Percentiles rank a stretch among this genome's conserved stretches.
phyloP scores from a whole-genome alignment of 2,888 invertebrate species.

The Blastobasis adustella region DNA sequence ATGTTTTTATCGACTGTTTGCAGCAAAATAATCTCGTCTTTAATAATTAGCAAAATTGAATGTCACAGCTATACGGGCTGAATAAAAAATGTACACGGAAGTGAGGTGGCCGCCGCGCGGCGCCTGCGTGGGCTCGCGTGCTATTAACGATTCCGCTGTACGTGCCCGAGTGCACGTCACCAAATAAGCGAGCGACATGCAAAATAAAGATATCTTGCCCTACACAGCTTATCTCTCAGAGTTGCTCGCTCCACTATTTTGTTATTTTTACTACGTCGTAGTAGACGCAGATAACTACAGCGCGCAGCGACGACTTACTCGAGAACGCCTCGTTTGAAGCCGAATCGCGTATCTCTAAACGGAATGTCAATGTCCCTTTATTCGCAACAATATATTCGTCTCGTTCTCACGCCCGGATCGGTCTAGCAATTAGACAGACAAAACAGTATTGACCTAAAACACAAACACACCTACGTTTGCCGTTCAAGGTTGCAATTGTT shows the following conservation, averaged over 20 bases:
- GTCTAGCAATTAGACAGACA: slow-evolving; percentile 7
- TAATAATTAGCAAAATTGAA: no score
- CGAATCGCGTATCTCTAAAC: slow-evolving; percentile 6
- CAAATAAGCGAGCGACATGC: slow-evolving; percentile 24
- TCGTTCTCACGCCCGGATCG: slow-evolving; percentile 33
- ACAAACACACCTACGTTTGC: slow-evolving; percentile 32
- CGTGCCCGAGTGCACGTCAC: slow-evolving; percentile 10
- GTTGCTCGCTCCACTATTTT: slow-evolving; percentile 14
- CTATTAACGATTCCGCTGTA: background rate
- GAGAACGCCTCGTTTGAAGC: slow-evolving; percentile 16
- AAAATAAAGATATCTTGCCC: slow-evolving; percentile 17
- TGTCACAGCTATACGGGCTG: no score
- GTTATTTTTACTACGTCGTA: slow-evolving; percentile 17
- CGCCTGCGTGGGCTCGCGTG: slow-evolving; percentile 2
- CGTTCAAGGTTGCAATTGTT: slow-evolving; percentile 54
- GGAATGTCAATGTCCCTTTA: slow-evolving; percentile 23
- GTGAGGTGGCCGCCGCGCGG: background rate
- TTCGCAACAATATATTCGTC: slow-evolving; percentile 22
- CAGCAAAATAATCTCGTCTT: no score
- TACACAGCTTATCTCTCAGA: slow-evolving; percentile 19
- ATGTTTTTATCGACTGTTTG: no score
- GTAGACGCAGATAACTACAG: slow-evolving; percentile 5
- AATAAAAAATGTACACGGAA: no score
- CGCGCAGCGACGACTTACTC: background rate
- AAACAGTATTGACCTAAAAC: slow-evolving; percentile 20